phyloP scores from a whole-genome alignment of 2,888 invertebrate species.

The Colostygia pectinataria region DNA sequence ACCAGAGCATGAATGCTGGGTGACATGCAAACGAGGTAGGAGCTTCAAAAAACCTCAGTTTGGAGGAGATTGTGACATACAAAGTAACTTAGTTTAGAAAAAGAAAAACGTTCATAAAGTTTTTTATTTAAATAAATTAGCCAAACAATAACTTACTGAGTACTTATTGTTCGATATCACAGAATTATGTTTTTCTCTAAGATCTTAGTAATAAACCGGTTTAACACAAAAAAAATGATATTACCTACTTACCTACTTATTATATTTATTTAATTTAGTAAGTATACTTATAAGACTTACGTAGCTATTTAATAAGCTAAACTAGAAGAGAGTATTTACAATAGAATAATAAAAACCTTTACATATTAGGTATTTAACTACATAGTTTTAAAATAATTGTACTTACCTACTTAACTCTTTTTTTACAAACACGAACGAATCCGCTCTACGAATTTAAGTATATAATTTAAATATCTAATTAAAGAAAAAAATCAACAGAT shows the following conservation, averaged over 20 bases:
- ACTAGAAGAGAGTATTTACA: too few species aligned
- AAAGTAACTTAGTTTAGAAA: constrained; percentile 47
- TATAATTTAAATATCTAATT: too few species aligned
- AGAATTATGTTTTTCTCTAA: constrained; percentile 39
- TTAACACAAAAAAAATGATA: constrained; percentile 17
- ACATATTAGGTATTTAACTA: too few species aligned
- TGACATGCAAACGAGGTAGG: constrained; percentile 73
- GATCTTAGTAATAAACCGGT: constrained; percentile 36
- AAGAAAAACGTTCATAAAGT: constrained; percentile 34
- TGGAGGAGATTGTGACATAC: constrained; percentile 52
- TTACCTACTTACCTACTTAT: background rate
- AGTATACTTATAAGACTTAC: background rate
- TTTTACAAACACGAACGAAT: too few species aligned
- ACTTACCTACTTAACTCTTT: too few species aligned
- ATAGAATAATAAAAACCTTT: too few species aligned
- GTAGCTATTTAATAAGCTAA: too few species aligned
- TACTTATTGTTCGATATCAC: constrained; percentile 81
- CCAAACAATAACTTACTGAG: constrained; percentile 75
- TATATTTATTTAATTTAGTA: too few species aligned
- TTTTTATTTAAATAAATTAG: constrained; percentile 50
- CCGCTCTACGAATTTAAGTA: too few species aligned
- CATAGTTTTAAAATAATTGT: too few species aligned
- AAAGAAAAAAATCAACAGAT: too few species aligned
- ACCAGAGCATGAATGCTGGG: constrained; percentile 74
- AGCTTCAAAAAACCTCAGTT: constrained; percentile 78